phyloP scores from a whole-genome alignment of 2,797 vertebrate species.

The Antrozous pallidus region DNA sequence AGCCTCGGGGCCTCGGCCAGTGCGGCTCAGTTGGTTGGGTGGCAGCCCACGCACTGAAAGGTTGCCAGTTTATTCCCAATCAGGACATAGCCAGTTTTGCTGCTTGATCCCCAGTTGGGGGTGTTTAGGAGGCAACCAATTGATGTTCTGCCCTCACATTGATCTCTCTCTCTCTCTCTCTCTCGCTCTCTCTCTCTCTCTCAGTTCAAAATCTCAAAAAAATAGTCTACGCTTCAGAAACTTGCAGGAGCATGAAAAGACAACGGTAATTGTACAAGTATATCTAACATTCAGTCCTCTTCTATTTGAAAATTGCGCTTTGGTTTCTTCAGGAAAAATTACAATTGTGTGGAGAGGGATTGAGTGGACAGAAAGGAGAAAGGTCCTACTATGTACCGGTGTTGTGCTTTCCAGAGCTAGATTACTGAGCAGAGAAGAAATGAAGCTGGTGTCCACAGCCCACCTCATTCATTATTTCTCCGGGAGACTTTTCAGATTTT shows the following conservation, averaged over 20 bases:
- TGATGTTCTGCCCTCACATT: neutral
- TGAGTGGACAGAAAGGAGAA: neutral
- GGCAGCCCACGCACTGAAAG: neutral
- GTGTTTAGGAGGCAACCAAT: neutral
- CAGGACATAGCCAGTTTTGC: neutral
- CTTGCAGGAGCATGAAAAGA: constrained; percentile 5
- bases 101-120: neutral
- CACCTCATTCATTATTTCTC: neutral
- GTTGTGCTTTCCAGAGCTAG: fast-evolving
- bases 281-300: neutral
- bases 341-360: neutral
- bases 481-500: neutral
- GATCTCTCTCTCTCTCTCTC: neutral
- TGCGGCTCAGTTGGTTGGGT: neutral
- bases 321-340: neutral
- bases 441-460: too few species aligned
- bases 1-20: neutral
- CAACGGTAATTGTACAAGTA: neutral
- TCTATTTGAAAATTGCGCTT: neutral
- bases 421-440: neutral
- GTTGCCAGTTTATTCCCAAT: neutral
- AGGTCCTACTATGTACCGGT: neutral
- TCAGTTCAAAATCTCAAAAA: neutral
- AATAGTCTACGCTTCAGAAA: neutral
- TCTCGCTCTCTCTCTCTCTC: neutral